A percentile compares a stretch with the other conserved stretches of the same genome.
phyloP scores from a whole-genome alignment of 1,140 invertebrate species.

The Hyposmocoma kahamanoa region DNA sequence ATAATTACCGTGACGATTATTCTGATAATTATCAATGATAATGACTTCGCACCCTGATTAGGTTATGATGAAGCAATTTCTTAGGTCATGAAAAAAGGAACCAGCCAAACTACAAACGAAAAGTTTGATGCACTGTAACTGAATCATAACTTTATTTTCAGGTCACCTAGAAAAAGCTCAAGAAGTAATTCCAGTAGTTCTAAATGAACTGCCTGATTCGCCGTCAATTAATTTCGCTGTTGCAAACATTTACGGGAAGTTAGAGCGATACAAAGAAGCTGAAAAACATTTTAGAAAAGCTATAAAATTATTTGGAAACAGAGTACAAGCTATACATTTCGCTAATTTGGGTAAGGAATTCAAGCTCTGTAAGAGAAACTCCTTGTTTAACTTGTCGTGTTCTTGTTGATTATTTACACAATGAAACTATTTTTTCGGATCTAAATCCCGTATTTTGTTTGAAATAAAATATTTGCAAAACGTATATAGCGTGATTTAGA shows the following conservation, averaged over 20 bases:
- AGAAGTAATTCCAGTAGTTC: slow-evolving; percentile 78
- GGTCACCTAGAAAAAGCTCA: slow-evolving; percentile 81
- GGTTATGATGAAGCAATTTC: not conserved
- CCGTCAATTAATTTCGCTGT: slow-evolving; percentile 88
- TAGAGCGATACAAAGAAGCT: slow-evolving; percentile 82
- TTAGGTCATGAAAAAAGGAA: not conserved
- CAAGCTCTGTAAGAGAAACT: too few species aligned
- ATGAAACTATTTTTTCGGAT: not conserved
- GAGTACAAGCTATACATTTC: slow-evolving; percentile 80
- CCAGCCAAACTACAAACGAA: not conserved
- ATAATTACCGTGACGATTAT: not conserved
- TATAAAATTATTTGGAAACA: slow-evolving; percentile 79
- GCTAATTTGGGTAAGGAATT: slow-evolving; percentile 89
- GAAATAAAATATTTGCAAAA: not conserved
- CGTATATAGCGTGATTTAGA: not conserved
- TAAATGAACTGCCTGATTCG: slow-evolving; percentile 81
- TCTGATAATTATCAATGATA: not conserved
- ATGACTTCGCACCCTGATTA: too few species aligned
- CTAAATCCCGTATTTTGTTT: not conserved
- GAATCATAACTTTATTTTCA: slow-evolving; percentile 51
- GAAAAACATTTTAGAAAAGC: slow-evolving; percentile 87
- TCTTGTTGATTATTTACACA: not conserved
- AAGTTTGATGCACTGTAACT: not conserved
- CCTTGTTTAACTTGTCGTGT: too few species aligned
- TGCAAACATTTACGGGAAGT: slow-evolving; percentile 92